Base-by-base conservation (phyloP, 2,797 vertebrate species). In the Gorsachius magnificus region DNA sequence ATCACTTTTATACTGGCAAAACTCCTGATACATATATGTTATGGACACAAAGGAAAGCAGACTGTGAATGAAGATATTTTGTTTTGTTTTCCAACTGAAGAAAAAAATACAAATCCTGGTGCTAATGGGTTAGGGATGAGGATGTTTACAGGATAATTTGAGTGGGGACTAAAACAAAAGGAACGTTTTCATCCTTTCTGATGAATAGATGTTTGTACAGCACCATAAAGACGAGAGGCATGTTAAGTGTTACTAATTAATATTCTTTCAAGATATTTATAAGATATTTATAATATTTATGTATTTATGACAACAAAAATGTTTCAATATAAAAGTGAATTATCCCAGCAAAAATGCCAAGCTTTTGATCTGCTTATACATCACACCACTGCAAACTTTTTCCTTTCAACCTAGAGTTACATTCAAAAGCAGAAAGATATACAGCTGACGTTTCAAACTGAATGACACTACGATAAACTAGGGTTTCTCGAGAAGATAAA, bases 381-480 rank as follows among this genome's bases (percentile, higher is more conserved):
- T 98, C 97, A 96, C 96, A 83, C 97, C 93, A 89, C 96, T 97
- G 97, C 95, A 96, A 97, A 94, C 97, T 89, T 95, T 98, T 97
- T 97, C 97, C 97, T 98, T 98, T 98, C 98, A 98, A 97, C 97
- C 95, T 45, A 76, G 95, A 97, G 96, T 83, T 97, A 87, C 95
- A 95, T 97, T 98, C 97, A 97, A 97, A 97, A 97, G 97, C 93
- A 96, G 97, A 93, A 98, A 98, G 98, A 98, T 98, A 98, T 98
- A 98, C 97, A 98, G 96, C 97, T 97, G 97, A 98, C 91, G 91
- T 97, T 98, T 98, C 93, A 74, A 97, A 86, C 96, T 89, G 95
- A 98, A 98, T 91, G 98, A 97, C 98, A 97, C 83, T 60, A 97
- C 83, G 97, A 98, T 98, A 98, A 98, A 98, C 97, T 98, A 98